Evolutionary conservation across 2,113 vertebrate genomes (phyloP).

Genomic region (human): GRCh38 chrY:12443001-12443500

Average conservation of each 20-base stretch:
- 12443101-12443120: rapidly evolving
- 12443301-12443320: neutral
- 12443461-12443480: rapidly evolving
- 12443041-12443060: rapidly evolving
- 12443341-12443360: rapidly evolving
- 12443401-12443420: rapidly evolving
- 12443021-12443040: neutral
- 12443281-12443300: neutral
- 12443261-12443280: neutral
- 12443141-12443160: neutral
- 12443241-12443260: too few species aligned
- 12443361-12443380: rapidly evolving
- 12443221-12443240: rapidly evolving
- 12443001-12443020: rapidly evolving
- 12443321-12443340: rapidly evolving
- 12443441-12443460: rapidly evolving
- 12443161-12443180: rapidly evolving
- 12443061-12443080: too few species aligned
- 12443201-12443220: rapidly evolving
- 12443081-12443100: rapidly evolving
- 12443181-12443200: rapidly evolving
- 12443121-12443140: rapidly evolving
- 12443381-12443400: too few species aligned
- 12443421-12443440: rapidly evolving
- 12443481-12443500: rapidly evolving